phyloP scores from a whole-genome alignment of 2,797 vertebrate species.

The Rhynchotus rufescens region DNA sequence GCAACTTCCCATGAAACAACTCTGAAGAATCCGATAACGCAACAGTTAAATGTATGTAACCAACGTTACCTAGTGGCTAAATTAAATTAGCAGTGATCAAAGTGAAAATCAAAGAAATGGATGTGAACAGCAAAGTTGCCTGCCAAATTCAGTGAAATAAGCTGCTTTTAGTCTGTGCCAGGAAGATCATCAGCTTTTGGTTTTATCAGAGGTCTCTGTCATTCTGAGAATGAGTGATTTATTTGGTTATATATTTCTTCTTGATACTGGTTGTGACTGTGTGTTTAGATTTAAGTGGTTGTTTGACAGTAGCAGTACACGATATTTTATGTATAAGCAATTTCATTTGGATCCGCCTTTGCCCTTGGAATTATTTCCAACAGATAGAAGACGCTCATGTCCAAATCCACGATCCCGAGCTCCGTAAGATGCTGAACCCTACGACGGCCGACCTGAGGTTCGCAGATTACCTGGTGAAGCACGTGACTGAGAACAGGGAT shows the following conservation, averaged over 20 bases:
- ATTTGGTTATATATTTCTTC: not conserved
- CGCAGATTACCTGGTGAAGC: conserved; percentile 93
- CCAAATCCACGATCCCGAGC: conserved; percentile 93
- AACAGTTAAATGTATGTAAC: not conserved
- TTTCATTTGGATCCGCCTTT: not conserved
- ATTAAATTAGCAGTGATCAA: not conserved
- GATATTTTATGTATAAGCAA: not conserved
- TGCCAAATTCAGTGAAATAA: not conserved
- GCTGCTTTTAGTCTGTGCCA: not conserved
- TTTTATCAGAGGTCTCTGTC: not conserved
- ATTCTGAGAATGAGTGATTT: not conserved
- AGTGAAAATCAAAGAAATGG: not conserved
- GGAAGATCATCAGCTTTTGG: not conserved
- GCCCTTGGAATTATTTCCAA: conserved; percentile 32
- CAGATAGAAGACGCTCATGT: conserved; percentile 92
- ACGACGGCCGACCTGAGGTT: conserved; percentile 96
- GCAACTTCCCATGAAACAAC: not conserved
- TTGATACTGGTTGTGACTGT: not conserved
- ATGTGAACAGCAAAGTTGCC: not conserved
- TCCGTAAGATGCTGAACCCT: conserved; percentile 88
- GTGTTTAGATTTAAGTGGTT: not conserved
- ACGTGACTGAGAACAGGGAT: conserved; percentile 94
- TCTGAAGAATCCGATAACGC: not conserved
- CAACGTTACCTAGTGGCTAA: not conserved
- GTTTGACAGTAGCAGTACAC: not conserved